A percentile compares a stretch with the other conserved stretches of the same genome.
These are phyloP conservation scores for Heterodera carotae DNA, from an alignment of 1,140 invertebrate species.

Conservation along the genomic window DNA sequence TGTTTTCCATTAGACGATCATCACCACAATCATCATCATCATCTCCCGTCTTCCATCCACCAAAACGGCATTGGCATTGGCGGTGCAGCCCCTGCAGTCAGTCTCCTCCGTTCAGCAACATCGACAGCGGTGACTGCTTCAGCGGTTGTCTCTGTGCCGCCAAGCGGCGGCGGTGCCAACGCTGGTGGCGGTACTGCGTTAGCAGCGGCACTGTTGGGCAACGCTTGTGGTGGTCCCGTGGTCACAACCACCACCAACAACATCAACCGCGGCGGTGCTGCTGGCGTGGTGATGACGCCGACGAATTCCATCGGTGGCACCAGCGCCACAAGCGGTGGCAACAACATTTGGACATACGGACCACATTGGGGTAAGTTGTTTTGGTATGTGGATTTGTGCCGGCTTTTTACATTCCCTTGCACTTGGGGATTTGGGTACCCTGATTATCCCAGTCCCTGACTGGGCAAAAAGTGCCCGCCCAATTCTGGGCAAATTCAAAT, in stretches of 20 bases:
- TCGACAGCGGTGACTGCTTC: too few species aligned
- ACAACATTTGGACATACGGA: conserved; percentile 31
- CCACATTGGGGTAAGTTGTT: background rate
- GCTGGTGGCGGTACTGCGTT: background rate
- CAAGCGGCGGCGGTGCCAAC: background rate
- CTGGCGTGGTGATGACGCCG: background rate
- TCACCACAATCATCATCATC: conserved; percentile 6
- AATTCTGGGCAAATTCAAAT: too few species aligned
- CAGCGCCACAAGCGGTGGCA: too few species aligned
- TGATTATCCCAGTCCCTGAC: too few species aligned
- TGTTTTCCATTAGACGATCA: background rate
- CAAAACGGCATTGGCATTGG: background rate
- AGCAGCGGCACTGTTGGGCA: background rate
- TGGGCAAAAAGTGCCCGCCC: too few species aligned
- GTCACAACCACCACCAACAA: background rate
- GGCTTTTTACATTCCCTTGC: too few species aligned
- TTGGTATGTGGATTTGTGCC: too few species aligned
- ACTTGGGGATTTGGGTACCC: too few species aligned
- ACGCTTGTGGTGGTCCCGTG: too few species aligned
- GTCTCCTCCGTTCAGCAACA: conserved; percentile 8
- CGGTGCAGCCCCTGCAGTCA: background rate
- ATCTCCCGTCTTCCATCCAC: background rate
- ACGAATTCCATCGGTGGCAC: background rate
- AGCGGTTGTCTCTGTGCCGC: background rate
- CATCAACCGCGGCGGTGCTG: too few species aligned